phyloP scores from a whole-genome alignment of 2,888 invertebrate species.

The Nephrotoma guestfalica region DNA sequence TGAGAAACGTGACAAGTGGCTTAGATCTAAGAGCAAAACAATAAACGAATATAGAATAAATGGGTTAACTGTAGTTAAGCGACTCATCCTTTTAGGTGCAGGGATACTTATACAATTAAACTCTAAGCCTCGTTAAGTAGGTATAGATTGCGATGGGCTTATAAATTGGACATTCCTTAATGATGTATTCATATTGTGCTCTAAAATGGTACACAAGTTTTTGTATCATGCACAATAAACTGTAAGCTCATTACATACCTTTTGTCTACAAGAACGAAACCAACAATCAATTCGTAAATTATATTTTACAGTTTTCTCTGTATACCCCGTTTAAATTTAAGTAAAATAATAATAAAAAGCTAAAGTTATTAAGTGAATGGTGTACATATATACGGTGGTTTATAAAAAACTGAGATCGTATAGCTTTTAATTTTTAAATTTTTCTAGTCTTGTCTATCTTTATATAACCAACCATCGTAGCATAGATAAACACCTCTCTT shows the following conservation, averaged over 20 bases:
- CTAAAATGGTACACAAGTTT: too few relatives aligned
- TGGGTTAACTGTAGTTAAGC: too few relatives aligned
- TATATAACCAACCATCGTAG: neutral
- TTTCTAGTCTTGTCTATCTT: neutral
- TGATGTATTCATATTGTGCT: too few relatives aligned
- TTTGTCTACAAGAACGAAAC: neutral
- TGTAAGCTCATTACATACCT: neutral
- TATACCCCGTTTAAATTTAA: neutral
- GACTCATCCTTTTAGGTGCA: too few relatives aligned
- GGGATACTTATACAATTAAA: too few relatives aligned
- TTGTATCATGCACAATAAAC: neutral
- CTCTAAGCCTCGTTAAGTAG: too few relatives aligned
- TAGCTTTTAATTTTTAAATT: neutral
- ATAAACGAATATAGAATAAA: too few relatives aligned
- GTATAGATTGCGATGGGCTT: too few relatives aligned
- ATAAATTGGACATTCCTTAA: too few relatives aligned
- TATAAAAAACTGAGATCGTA: neutral
- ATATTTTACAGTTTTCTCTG: neutral
- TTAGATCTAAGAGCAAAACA: too few relatives aligned
- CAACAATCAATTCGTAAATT: neutral
- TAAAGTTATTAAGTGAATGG: neutral
- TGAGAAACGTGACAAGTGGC: too few relatives aligned
- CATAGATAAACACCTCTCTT: neutral
- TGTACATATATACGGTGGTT: neutral
- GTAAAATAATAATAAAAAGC: neutral